Conservation (phyloP, 2,797 vertebrate species). For the Luscinia megarhynchos region DNA sequence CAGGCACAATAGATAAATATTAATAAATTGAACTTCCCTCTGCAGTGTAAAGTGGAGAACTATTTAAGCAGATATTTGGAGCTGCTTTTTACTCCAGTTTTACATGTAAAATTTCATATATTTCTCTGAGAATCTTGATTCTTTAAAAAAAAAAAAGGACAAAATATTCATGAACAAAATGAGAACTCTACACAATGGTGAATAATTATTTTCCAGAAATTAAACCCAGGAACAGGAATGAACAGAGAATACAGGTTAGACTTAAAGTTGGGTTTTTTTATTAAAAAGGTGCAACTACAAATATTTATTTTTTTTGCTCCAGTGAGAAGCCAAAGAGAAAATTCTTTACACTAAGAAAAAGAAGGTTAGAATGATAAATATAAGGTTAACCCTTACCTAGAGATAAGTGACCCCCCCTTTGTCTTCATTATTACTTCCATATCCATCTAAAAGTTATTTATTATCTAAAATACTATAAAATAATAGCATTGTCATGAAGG, state of each 20-base stretch:
- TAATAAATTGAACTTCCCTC: background rate
- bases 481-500: background rate
- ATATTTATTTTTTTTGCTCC: background rate
- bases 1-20: background rate
- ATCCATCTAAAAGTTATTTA: background rate
- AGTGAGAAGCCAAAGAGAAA: background rate
- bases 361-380: background rate
- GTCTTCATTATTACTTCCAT: background rate
- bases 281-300: background rate
- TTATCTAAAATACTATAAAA: background rate
- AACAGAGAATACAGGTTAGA: background rate
- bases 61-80: background rate
- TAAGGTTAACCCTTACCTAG: background rate
- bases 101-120: background rate
- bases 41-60: background rate
- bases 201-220: background rate
- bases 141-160: background rate
- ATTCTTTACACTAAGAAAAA: background rate
- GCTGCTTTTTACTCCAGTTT: background rate
- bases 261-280: background rate
- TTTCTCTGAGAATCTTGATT: background rate
- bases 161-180: background rate
- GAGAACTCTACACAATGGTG: background rate
- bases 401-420: background rate
- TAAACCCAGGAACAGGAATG: background rate